phyloP scores from a whole-genome alignment of 2,888 invertebrate genomes.

The Pachydiplax longipennis region DNA sequence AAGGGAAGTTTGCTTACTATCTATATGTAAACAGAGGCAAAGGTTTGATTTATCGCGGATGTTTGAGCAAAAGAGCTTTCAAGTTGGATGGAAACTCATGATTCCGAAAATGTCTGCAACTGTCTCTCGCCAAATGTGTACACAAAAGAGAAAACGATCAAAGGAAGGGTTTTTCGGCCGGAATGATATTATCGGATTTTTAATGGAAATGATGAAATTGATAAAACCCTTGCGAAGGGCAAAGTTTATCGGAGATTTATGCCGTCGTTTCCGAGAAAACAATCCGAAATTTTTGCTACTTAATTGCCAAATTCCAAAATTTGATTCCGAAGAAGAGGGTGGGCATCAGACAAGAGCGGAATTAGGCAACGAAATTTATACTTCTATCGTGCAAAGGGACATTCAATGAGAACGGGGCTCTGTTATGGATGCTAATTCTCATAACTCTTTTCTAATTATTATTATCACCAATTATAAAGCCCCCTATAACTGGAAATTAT shows the following conservation, averaged over 20 bases:
- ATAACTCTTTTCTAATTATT: too few species aligned
- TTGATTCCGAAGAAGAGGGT: not conserved
- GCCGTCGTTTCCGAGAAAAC: not conserved
- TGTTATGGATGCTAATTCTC: too few species aligned
- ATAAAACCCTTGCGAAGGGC: not conserved
- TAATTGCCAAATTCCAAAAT: not conserved
- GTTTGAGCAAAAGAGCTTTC: conserved; percentile 13
- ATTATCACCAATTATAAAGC: too few species aligned
- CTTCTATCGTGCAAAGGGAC: too few species aligned
- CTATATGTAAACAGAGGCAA: not conserved
- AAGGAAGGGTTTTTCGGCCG: not conserved
- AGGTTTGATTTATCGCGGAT: not conserved
- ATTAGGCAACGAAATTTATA: too few species aligned
- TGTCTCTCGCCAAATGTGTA: not conserved
- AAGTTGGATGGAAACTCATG: not conserved
- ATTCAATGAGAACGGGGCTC: too few species aligned
- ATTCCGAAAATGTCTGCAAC: not conserved
- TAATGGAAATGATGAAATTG: not conserved
- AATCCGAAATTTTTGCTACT: not conserved
- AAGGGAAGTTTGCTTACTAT: not conserved
- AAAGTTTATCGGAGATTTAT: not conserved
- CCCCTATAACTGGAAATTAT: too few species aligned
- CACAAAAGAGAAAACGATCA: not conserved
- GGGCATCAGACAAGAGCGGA: not conserved
- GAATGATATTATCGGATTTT: not conserved